Evolutionary conservation across 2,113 vertebrate species (phyloP).

Genomic region (Gadus chalcogrammus): DNA sequence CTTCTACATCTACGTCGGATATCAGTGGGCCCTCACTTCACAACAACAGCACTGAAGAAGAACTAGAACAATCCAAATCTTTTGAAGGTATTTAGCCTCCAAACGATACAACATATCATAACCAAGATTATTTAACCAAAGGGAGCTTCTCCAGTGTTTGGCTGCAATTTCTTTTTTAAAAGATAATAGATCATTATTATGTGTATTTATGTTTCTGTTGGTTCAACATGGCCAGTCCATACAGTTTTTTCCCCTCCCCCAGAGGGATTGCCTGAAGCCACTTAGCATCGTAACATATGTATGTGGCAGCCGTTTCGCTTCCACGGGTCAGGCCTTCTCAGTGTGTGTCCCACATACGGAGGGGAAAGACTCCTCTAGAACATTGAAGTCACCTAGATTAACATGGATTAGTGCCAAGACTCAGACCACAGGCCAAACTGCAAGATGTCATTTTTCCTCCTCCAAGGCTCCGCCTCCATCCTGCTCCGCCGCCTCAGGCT

Average conservation of each 20-base stretch:
- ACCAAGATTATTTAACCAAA: neutral
- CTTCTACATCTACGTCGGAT: too few relatives aligned
- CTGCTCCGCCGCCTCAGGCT: slow-evolving; percentile 11
- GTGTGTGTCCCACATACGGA: slow-evolving; percentile 57
- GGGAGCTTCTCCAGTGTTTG: neutral
- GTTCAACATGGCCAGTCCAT: too few relatives aligned
- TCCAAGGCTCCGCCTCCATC: slow-evolving; percentile 8
- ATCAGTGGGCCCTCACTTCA: too few relatives aligned
- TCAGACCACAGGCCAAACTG: slow-evolving; percentile 53
- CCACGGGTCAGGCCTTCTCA: slow-evolving; percentile 48
- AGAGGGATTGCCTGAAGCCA: slow-evolving; percentile 17
- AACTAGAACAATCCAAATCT: neutral
- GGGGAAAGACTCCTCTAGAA: slow-evolving; percentile 53
- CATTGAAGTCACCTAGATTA: slow-evolving; percentile 73
- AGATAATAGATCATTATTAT: neutral
- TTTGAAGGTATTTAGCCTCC: neutral
- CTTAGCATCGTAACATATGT: slow-evolving; percentile 27
- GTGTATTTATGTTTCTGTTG: neutral
- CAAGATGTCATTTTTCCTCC: slow-evolving; percentile 48
- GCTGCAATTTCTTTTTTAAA: neutral
- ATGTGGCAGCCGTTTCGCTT: slow-evolving; percentile 39
- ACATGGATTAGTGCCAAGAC: slow-evolving; percentile 69
- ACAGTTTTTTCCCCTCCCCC: neutral
- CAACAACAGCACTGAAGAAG: too few relatives aligned
- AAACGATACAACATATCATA: neutral